Base-by-base conservation (phyloP, 2,113 vertebrate species). In the Cervus canadensis region DNA sequence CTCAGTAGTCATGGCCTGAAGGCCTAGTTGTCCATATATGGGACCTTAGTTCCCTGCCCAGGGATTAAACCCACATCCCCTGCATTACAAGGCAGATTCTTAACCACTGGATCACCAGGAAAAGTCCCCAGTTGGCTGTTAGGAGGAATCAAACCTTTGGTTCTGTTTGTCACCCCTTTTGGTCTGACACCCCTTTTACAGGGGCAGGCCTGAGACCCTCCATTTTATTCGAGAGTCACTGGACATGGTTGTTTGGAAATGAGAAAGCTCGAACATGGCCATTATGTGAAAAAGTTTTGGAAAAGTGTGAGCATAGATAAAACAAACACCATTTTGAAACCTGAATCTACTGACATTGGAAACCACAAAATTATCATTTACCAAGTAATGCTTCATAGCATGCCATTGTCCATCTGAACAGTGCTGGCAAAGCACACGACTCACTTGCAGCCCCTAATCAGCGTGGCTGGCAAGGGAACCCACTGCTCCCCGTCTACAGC, bases 281-380 rank as follows among this genome's bases (percentile, higher is more conserved):
- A 90, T 97, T 96, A 97, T 62, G 57, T 54, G 54, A 59, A 91
- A 91, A 94, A 92, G 97, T 95, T 97, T 95, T 98, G 96, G 97
- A 95, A 96, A 98, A 95, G 91, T 96, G 89, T 94, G 84, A 78
- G n/a, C 40, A 96, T 92, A 96, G 96, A 57, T 93, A 97, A 98
- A 97, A 81, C 91, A 97, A 96, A 89, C 74, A 90, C 89, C 92
- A 92, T 96, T 97, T 98, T 93, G 71, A 96, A 97, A 93, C 90
- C 67, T 60, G 54, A 84, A 87, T 91, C 86, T 81, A n/a, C 62
- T 89, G 89, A 90, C 45, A 78, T 89, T 89, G 96, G 91, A 96
- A 96, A 90, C 79, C 57, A 74, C 43, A 54, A 50, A 97, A 79
- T 59, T 95, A 87, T 95, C 81, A 87, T 82, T 97, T 97, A 96